Conservation (phyloP, 2,797 vertebrate species). For the Danio jaintianensis region DNA sequence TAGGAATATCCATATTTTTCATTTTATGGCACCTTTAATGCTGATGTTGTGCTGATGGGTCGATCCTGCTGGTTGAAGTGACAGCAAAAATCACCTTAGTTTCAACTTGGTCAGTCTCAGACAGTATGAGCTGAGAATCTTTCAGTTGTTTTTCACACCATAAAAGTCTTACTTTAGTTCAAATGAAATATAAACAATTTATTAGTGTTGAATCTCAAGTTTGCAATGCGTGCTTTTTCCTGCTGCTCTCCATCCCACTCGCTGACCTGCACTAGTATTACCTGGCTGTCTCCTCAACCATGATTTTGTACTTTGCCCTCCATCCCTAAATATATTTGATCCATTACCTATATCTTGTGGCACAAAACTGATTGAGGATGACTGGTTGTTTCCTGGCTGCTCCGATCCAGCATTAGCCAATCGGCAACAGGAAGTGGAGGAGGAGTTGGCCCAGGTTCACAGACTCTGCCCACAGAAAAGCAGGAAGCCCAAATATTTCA, state of each 20-base stretch:
- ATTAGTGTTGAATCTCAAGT: not conserved
- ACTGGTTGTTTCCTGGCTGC: slow-evolving; percentile 99
- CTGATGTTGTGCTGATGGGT: no score
- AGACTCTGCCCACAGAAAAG: slow-evolving; percentile 78
- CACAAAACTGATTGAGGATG: slow-evolving; percentile 99
- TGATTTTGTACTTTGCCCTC: slow-evolving; percentile 26
- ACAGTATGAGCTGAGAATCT: no score
- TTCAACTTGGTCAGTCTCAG: no score
- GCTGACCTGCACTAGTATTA: slow-evolving; percentile 17
- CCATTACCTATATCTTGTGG: slow-evolving; percentile 84
- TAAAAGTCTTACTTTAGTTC: no score
- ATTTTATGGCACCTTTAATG: no score
- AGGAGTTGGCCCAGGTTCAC: slow-evolving; percentile 87
- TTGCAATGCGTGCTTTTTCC: slow-evolving; percentile 4
- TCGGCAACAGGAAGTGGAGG: slow-evolving; percentile 95
- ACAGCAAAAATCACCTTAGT: no score
- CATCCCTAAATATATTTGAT: slow-evolving; percentile 63
- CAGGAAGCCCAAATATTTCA: slow-evolving; percentile 78
- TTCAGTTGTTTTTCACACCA: no score
- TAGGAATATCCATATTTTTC: no score
- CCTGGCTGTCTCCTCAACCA: not conserved
- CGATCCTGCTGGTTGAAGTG: no score
- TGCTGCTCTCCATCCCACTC: slow-evolving; percentile 56
- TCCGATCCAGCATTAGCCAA: slow-evolving; percentile 95
- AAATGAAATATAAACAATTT: no score